These are phyloP conservation scores for Muntiacus muntjak DNA, from an alignment of 2,113 vertebrate genomes.

Conservation along the genomic window DNA sequence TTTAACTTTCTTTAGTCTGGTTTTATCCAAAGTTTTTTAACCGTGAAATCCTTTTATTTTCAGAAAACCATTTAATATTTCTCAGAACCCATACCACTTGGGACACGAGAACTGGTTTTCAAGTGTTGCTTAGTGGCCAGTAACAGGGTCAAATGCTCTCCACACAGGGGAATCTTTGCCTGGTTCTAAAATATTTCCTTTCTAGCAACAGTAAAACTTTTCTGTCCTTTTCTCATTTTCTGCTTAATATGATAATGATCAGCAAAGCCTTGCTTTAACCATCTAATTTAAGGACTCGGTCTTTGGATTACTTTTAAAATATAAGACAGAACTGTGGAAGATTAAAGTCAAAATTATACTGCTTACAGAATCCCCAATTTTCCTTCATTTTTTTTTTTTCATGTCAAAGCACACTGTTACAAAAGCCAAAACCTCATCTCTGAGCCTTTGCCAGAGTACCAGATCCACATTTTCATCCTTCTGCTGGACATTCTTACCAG, in stretches of 20 bases:
- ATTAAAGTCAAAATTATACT: neutral
- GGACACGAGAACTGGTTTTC: neutral
- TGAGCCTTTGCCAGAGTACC: neutral
- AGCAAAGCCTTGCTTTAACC: neutral
- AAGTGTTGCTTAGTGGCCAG: neutral
- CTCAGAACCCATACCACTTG: neutral
- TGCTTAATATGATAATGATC: neutral
- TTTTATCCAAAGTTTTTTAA: neutral
- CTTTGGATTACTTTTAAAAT: neutral
- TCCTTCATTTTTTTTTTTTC: neutral
- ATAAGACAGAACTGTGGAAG: neutral
- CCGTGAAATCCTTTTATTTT: neutral
- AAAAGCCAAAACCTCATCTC: neutral
- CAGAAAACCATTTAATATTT: neutral
- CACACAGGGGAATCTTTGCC: neutral
- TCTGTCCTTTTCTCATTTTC: neutral
- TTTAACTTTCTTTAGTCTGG: neutral
- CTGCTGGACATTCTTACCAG: neutral
- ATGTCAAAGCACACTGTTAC: neutral
- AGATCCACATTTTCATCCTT: neutral
- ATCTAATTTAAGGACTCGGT: neutral
- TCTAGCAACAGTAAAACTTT: neutral
- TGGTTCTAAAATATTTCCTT: constrained; percentile 4
- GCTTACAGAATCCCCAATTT: neutral
- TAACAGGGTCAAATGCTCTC: neutral